These are phyloP conservation scores for Coreoperca whiteheadi DNA, from an alignment of 2,113 vertebrate species.

Conservation along the genomic window DNA sequence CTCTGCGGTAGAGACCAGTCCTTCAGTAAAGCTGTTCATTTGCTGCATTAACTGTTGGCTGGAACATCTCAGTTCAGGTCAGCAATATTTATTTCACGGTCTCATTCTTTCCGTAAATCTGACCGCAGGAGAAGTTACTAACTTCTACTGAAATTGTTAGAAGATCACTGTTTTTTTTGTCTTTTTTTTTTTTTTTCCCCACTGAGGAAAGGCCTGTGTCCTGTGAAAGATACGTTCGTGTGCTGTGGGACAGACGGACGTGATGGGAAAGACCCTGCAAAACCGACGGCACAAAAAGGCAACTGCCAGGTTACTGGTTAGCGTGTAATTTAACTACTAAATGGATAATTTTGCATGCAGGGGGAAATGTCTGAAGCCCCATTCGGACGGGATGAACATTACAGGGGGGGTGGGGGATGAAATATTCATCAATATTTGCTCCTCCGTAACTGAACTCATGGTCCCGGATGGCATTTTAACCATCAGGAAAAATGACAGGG, in stretches of 20 bases:
- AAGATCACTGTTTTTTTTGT: too few relatives aligned
- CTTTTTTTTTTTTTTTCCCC: too few relatives aligned
- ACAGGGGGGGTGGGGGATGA: background rate
- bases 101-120: background rate
- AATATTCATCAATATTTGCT: background rate
- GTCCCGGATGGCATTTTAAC: background rate
- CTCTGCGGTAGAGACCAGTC: conserved; percentile 55
- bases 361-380: background rate
- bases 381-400: background rate
- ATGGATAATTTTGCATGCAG: background rate
- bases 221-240: too few relatives aligned
- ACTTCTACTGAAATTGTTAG: too few relatives aligned
- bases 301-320: background rate
- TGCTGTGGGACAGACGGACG: too few relatives aligned
- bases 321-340: background rate
- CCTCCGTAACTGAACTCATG: background rate
- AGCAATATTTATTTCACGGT: background rate
- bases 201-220: background rate
- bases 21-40: conserved; percentile 28
- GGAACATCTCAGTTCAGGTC: background rate
- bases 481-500: background rate
- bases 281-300: too few relatives aligned
- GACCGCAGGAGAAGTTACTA: background rate
- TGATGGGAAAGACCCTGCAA: background rate
- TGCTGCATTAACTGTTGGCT: conserved; percentile 43